Evolutionary conservation across 2,113 vertebrate species (phyloP).

Genomic region (Crotalus viridis): DNA sequence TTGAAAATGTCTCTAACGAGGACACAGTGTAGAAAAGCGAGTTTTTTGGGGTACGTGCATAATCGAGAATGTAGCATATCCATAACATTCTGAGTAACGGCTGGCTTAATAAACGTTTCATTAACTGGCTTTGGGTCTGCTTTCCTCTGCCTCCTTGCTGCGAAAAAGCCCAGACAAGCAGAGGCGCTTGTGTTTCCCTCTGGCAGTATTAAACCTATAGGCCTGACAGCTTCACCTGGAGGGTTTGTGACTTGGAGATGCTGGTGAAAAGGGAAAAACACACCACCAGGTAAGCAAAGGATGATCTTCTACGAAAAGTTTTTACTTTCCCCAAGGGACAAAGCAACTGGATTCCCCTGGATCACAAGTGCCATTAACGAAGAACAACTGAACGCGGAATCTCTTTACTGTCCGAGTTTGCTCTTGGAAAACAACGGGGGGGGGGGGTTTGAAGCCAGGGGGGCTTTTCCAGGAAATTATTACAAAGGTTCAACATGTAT

Average conservation of each 20-base stretch:
- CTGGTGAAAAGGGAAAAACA: not conserved
- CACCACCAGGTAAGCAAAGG: not conserved
- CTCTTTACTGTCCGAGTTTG: not conserved
- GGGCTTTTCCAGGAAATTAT: not conserved
- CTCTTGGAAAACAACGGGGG: not conserved
- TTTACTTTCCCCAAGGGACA: not conserved
- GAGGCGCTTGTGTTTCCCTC: not conserved
- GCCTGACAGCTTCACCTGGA: not conserved
- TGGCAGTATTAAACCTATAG: not conserved
- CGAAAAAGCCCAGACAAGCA: not conserved
- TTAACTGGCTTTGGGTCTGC: slow-evolving; percentile 27
- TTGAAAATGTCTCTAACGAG: slow-evolving; percentile 51
- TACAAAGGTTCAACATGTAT: no score
- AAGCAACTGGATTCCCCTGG: not conserved
- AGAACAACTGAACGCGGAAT: not conserved
- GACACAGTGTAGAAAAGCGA: slow-evolving; percentile 16
- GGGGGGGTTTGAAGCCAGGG: accelerated
- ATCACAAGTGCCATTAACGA: not conserved
- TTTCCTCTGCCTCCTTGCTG: not conserved
- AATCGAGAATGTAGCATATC: not conserved
- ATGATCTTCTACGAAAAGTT: not conserved
- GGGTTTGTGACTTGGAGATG: not conserved
- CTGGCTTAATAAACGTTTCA: slow-evolving; percentile 58
- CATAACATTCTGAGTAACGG: slow-evolving; percentile 45
- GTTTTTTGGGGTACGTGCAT: slow-evolving; percentile 16